A percentile compares a stretch with the other conserved stretches of the same genome.
phyloP scores from a whole-genome alignment of 2,888 invertebrate genomes.

The Drosophila mimica region DNA sequence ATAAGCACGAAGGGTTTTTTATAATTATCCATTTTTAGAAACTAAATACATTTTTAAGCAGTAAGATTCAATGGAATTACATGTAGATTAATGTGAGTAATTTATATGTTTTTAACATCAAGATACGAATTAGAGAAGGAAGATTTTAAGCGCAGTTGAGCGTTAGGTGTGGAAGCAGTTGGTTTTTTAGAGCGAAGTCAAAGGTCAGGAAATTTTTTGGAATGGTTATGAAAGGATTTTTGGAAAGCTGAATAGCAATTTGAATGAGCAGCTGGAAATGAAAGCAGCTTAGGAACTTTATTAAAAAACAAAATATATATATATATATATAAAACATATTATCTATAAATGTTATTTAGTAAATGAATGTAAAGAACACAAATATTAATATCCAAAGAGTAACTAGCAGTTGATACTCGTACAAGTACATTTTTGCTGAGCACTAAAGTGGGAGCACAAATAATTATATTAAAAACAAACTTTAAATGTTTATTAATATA shows the following conservation, averaged over 20 bases:
- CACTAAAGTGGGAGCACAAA: conserved; percentile 48
- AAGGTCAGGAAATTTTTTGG: conserved; percentile 8
- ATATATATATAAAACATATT: conserved; percentile 15
- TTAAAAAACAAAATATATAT: not conserved
- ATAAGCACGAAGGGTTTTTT: conserved; percentile 29
- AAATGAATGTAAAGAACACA: conserved; percentile 31
- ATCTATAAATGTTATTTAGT: conserved; percentile 46
- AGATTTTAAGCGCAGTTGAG: not conserved
- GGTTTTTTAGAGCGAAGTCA: conserved; percentile 48
- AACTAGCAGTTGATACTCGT: conserved; percentile 25
- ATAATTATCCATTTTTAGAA: conserved; percentile 33
- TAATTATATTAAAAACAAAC: conserved; percentile 22
- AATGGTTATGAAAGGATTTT: not conserved
- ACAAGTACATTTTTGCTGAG: conserved; percentile 62
- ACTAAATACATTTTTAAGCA: conserved; percentile 25
- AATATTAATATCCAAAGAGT: conserved; percentile 22
- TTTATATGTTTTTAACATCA: conserved; percentile 25
- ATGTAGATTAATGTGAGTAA: conserved; percentile 23
- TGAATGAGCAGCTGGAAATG: conserved; percentile 18
- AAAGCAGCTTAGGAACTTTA: conserved; percentile 33
- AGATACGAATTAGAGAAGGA: not conserved
- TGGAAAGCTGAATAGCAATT: conserved; percentile 2
- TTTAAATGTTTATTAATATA: conserved; percentile 38
- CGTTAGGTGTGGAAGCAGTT: conserved; percentile 15
- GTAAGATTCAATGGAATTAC: conserved; percentile 13